Base-by-base conservation (phyloP, 2,113 vertebrate species). In the Mus spicilegus region DNA sequence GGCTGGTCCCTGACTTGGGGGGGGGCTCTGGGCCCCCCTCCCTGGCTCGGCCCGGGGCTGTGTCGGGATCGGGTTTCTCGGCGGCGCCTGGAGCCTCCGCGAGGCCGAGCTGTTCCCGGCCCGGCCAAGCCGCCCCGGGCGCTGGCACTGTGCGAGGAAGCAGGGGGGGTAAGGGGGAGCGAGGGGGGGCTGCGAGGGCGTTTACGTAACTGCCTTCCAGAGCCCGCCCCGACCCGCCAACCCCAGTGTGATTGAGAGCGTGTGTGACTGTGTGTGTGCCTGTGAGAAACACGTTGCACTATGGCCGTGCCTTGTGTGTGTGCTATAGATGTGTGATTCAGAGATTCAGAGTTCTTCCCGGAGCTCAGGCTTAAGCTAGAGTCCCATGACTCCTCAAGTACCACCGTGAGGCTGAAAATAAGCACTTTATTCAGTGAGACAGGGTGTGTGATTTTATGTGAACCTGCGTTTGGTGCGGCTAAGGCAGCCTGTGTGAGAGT, bases 21-120 rank as follows among this genome's bases (percentile, higher is more conserved):
- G 84, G 73, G 78, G 76, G 75, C 49, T 87, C 87, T 77, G 76
- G 73, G 46, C 89, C 69, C 96, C 97, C 96, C 95, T 96, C 73
- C 90, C 76, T 95, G 77, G 93, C 96, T 97, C 90, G 26, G 97
- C 97, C 96, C 92, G 0, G 88, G 96, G 97, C 97, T 96, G 91
- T 94, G 97, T 95, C 54, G 46, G 96, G 97, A 98, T 98, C 97
- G 95, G 95, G 97, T 98, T 98, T 98, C 97, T 98, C 97, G 97
- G 97, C 97, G 97, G 97, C 97, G 97, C 97, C 97, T 98, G 97
- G 97, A 98, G 97, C 97, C 97, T 98, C 97, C 20, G 90, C 78
- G 95, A 97, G 97, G 97, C 97, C 97, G 97, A 97, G 97, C 96
- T 98, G 97, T 98, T 98, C 97, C 97, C 97, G 97, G 96, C 82